These are phyloP conservation scores for Sebastes cheni DNA, from an alignment of 2,797 vertebrate genomes.

Conservation along the genomic window DNA sequence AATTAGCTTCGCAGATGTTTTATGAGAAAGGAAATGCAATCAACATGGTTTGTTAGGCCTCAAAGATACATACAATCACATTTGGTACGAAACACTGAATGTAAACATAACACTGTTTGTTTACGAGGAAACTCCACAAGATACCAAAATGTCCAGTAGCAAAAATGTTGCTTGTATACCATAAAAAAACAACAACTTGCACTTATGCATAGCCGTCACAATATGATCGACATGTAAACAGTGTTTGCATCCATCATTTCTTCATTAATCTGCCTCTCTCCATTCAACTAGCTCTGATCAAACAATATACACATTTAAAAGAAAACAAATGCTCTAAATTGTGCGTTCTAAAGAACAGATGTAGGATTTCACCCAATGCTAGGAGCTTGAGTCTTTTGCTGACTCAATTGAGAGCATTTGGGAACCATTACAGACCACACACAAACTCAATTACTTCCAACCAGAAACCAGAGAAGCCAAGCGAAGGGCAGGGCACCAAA, in stretches of 20 bases:
- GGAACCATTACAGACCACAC: slow-evolving; percentile 59
- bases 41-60: not conserved
- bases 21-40: not conserved
- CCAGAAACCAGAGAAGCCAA: slow-evolving; percentile 42
- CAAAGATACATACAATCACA: not conserved
- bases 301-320: not conserved
- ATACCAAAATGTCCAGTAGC: not conserved
- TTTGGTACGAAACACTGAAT: not conserved
- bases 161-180: not conserved
- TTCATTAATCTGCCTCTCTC: not conserved
- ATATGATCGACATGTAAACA: not conserved
- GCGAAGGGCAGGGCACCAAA: slow-evolving; percentile 31
- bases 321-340: not conserved
- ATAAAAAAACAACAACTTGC: not conserved
- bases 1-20: not conserved
- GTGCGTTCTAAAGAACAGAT: not conserved
- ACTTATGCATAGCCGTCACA: not conserved
- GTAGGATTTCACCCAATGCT: not conserved
- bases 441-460: slow-evolving; percentile 50
- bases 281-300: not conserved
- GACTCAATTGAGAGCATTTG: slow-evolving; percentile 44
- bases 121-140: not conserved
- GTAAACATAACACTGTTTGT: not conserved
- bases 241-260: not conserved
- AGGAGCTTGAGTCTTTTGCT: not conserved